phyloP scores from a whole-genome alignment of 2,113 vertebrate genomes.

The Chionomys nivalis region DNA sequence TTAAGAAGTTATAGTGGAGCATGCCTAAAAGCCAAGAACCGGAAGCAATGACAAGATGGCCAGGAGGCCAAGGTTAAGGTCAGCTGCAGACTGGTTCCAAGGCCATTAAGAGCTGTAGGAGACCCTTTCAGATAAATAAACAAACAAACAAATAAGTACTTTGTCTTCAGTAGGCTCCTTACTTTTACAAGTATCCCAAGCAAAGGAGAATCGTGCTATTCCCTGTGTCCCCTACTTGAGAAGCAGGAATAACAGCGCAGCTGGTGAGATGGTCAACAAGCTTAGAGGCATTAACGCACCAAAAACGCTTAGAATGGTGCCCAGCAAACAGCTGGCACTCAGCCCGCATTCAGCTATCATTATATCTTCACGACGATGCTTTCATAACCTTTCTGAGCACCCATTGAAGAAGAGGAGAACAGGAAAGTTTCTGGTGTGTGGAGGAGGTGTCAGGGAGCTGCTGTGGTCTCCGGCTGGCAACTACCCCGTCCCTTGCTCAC shows the following conservation, averaged over 20 bases:
- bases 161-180: neutral
- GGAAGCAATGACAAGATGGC: neutral
- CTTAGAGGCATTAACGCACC: neutral
- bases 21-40: neutral
- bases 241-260: neutral
- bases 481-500: neutral
- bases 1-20: neutral
- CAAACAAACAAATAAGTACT: neutral
- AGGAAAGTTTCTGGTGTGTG: neutral
- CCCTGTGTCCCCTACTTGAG: neutral
- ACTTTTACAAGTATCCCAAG: neutral
- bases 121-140: neutral
- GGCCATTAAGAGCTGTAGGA: too few species aligned
- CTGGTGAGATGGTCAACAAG: neutral
- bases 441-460: neutral
- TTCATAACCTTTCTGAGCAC: neutral
- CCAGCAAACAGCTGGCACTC: neutral
- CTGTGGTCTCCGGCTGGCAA: neutral
- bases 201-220: neutral
- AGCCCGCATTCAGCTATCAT: neutral
- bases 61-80: neutral
- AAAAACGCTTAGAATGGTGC: neutral
- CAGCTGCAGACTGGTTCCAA: neutral
- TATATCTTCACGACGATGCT: neutral
- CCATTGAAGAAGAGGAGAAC: rapidly evolving